Evolutionary conservation across 2,888 invertebrate species (phyloP).

Genomic region (Brenthis hecate): DNA sequence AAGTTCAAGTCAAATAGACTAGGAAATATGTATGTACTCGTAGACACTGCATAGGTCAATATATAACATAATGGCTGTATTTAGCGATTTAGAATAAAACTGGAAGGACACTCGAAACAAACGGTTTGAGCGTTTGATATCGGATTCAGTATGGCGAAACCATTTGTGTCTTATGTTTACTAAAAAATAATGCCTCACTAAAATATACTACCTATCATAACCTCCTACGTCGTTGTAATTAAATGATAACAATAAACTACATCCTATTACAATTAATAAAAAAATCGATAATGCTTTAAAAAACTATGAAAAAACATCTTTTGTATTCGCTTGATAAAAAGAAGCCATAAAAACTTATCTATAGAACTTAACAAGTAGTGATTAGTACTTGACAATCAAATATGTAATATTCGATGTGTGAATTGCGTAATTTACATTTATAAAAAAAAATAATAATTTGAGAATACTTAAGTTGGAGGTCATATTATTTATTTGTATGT

Average conservation of each 20-base stretch:
- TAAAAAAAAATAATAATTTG: constrained; percentile 10
- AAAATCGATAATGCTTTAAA: constrained; percentile 24
- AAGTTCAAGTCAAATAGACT: too few relatives aligned
- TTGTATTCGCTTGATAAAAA: constrained; percentile 5
- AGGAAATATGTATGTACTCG: too few relatives aligned
- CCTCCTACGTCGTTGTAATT: constrained; percentile 8
- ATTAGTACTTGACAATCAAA: constrained; percentile 32
- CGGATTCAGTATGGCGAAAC: too few relatives aligned
- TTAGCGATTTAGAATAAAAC: too few relatives aligned
- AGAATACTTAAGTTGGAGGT: background rate
- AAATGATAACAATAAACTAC: constrained; percentile 25
- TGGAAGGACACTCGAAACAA: too few relatives aligned
- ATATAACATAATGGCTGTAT: too few relatives aligned
- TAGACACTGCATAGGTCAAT: too few relatives aligned
- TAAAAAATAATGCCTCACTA: too few relatives aligned
- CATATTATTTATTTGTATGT: too few relatives aligned
- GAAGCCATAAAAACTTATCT: constrained; percentile 24
- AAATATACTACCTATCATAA: background rate
- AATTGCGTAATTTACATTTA: constrained; percentile 11
- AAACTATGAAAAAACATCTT: constrained; percentile 20
- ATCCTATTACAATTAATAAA: constrained; percentile 24
- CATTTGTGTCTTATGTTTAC: too few relatives aligned
- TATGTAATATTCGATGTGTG: constrained; percentile 8
- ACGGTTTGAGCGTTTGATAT: too few relatives aligned
- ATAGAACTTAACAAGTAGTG: constrained; percentile 19